Conservation (phyloP, 2,113 vertebrate species). For the Leucopsar rothschildi region DNA sequence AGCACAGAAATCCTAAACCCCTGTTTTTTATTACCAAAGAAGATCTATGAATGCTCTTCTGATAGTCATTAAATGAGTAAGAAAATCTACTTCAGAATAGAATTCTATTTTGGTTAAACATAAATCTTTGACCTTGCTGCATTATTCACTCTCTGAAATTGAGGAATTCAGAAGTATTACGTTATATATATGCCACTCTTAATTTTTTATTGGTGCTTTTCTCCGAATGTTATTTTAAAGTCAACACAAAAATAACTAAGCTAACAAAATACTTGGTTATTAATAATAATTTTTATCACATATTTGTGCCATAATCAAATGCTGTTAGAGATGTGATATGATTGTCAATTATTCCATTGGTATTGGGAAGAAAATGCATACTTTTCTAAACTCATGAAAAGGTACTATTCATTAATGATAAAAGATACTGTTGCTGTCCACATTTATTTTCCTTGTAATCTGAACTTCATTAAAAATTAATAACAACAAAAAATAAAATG, state of each 20-base stretch:
- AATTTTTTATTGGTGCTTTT: constrained; percentile 55
- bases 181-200: constrained; percentile 20
- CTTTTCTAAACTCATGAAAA: background rate
- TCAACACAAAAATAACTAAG: background rate
- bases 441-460: background rate
- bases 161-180: background rate
- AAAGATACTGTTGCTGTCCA: background rate
- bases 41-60: background rate
- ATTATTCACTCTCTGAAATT: constrained; percentile 52
- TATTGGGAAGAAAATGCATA: background rate
- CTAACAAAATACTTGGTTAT: background rate
- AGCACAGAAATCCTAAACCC: background rate
- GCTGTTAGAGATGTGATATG: background rate
- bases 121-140: constrained; percentile 30
- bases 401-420: background rate
- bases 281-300: background rate
- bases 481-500: background rate
- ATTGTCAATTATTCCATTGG: background rate
- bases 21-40: background rate
- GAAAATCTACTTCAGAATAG: background rate
- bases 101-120: background rate
- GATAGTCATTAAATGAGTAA: background rate
- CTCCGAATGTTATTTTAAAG: constrained; percentile 34
- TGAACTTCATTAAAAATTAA: background rate
- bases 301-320: background rate